Conservation (phyloP, 2,888 invertebrate genomes). For the Diploptera punctata region DNA sequence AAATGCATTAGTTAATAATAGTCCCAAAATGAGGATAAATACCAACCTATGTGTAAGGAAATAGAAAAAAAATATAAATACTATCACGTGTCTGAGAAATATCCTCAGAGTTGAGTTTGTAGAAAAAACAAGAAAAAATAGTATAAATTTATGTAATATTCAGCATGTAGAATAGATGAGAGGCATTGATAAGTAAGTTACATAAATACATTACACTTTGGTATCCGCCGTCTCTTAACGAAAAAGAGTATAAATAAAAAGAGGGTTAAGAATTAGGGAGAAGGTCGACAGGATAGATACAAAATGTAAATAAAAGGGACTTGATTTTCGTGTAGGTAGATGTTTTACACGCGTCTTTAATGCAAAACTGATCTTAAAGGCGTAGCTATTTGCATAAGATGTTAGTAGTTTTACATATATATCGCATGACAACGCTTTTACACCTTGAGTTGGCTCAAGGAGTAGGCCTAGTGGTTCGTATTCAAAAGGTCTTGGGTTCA, state of each 20-base stretch:
- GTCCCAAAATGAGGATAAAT: too few species aligned
- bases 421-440: too few species aligned
- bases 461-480: too few species aligned
- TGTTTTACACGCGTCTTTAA: background rate
- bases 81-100: too few species aligned
- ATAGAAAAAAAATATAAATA: too few species aligned
- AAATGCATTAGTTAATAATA: too few species aligned
- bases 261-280: constrained; percentile 4
- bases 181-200: background rate
- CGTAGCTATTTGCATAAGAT: background rate
- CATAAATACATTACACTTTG: background rate
- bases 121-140: background rate
- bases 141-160: background rate
- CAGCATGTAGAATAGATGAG: background rate
- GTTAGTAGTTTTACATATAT: too few species aligned
- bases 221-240: background rate
- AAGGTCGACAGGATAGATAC: constrained; percentile 22
- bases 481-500: too few species aligned
- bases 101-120: too few species aligned
- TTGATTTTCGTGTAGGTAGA: constrained; percentile 16
- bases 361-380: background rate
- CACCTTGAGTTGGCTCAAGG: too few species aligned
- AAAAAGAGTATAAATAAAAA: background rate
- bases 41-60: too few species aligned
- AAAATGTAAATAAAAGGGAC: constrained; percentile 20